Percentiles rank a stretch among this genome's conserved stretches.
phyloP scores from a whole-genome alignment of 1,140 invertebrate genomes.

The Microplitis mediator region DNA sequence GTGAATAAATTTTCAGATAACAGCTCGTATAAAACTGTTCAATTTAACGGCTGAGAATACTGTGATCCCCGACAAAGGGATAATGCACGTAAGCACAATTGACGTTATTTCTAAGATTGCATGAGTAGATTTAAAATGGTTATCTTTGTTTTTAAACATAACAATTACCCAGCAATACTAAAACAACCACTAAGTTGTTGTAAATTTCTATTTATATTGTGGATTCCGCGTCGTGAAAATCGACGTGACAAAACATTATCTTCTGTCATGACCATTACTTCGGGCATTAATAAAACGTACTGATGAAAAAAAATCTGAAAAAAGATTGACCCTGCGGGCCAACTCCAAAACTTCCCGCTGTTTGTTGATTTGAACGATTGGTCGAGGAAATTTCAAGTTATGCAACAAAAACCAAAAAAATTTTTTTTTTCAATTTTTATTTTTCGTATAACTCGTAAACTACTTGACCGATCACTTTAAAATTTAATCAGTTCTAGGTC shows the following conservation, averaged over 20 bases:
- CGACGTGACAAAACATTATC: slow-evolving; percentile 41
- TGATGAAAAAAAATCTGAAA: slow-evolving; percentile 33
- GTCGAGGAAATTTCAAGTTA: too few species aligned
- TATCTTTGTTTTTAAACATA: slow-evolving; percentile 30
- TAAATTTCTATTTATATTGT: slow-evolving; percentile 50
- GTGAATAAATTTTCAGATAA: slow-evolving; percentile 45
- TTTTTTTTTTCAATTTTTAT: too few species aligned
- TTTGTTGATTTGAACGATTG: too few species aligned
- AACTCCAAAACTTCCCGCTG: too few species aligned
- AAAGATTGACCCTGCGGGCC: too few species aligned
- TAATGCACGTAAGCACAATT: slow-evolving; percentile 31
- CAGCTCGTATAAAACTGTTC: slow-evolving; percentile 39
- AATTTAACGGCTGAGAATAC: slow-evolving; percentile 42
- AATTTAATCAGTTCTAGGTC: too few species aligned
- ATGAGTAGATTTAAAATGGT: slow-evolving; percentile 43
- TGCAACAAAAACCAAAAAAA: too few species aligned
- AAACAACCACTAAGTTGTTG: slow-evolving; percentile 42
- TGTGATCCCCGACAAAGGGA: slow-evolving; percentile 39
- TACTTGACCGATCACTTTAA: too few species aligned
- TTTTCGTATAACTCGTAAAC: too few species aligned
- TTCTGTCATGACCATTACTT: slow-evolving; percentile 42
- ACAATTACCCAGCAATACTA: slow-evolving; percentile 41
- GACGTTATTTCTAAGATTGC: slow-evolving; percentile 43
- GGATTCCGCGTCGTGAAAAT: slow-evolving; percentile 39
- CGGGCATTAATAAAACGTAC: slow-evolving; percentile 54